These are phyloP conservation scores for Amblyjoppa proteus DNA, from an alignment of 2,888 invertebrate genomes.

Conservation along the genomic window DNA sequence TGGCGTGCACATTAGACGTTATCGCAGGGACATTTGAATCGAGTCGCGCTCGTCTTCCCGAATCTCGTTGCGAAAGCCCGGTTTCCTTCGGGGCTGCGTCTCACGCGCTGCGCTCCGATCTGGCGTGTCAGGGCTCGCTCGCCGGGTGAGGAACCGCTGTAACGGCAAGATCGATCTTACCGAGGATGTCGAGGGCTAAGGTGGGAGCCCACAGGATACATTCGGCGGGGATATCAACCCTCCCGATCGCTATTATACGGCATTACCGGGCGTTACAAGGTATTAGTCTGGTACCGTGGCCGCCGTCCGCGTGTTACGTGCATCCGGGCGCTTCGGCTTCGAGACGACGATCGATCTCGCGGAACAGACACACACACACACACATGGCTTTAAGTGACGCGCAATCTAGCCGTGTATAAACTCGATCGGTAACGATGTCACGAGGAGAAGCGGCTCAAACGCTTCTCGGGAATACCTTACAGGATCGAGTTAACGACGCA, in stretches of 20 bases:
- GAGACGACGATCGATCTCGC: conserved; percentile 62
- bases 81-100: background rate
- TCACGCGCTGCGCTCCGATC: background rate
- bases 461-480: conserved; percentile 36
- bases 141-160: background rate
- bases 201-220: conserved; percentile 15
- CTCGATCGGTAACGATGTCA: conserved; percentile 23
- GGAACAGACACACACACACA: background rate
- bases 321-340: conserved; percentile 48
- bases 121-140: background rate
- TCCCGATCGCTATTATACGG: conserved; percentile 60
- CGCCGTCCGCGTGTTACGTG: conserved; percentile 32
- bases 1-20: conserved; percentile 62
- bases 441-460: conserved; percentile 38
- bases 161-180: background rate
- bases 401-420: background rate
- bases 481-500: conserved; percentile 52
- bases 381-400: background rate
- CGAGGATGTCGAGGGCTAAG: background rate
- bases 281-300: conserved; percentile 47
- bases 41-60: conserved; percentile 32
- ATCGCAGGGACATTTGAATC: conserved; percentile 64
- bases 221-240: conserved; percentile 42
- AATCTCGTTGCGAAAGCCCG: background rate
- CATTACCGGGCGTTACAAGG: conserved; percentile 61